Evolutionary conservation across 2,113 vertebrate species (phyloP).

Genomic region (Chloropsis cyanopogon): DNA sequence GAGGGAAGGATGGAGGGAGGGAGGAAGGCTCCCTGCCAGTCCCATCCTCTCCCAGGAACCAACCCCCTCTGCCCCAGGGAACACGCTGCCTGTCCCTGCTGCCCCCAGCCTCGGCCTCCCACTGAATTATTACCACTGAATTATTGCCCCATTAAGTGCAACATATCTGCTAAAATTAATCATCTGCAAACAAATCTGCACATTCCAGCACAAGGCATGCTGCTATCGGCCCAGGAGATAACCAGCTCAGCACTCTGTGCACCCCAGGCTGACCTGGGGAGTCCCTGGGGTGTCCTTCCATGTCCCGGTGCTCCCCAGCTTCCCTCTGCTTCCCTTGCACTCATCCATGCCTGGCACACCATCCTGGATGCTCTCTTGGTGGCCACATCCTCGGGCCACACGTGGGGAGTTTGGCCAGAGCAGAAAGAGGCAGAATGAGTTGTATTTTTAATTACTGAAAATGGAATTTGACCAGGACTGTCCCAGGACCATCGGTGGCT

Average conservation of each 20-base stretch:
- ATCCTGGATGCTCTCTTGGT: fast-evolving
- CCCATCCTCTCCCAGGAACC: background rate
- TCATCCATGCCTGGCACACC: fast-evolving
- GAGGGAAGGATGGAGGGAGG: background rate
- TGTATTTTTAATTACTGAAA: background rate
- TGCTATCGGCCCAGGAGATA: background rate
- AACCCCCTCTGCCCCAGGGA: fast-evolving
- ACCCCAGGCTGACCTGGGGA: background rate
- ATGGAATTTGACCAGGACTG: conserved; percentile 39
- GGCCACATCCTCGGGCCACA: background rate
- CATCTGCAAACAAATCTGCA: background rate
- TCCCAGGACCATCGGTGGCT: background rate
- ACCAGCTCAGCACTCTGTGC: background rate
- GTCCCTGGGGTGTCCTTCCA: background rate
- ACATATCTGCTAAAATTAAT: conserved; percentile 44
- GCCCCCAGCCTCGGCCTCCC: background rate
- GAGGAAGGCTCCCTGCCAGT: background rate
- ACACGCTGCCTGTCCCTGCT: background rate
- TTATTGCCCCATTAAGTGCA: conserved; percentile 21
- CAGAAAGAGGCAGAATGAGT: background rate
- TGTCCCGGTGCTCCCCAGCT: background rate
- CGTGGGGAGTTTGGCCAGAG: fast-evolving
- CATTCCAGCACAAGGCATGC: background rate
- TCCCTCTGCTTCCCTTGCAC: background rate
- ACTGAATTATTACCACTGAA: background rate